Percentiles rank a stretch among this genome's conserved stretches.
Evolutionary conservation across 2,113 vertebrate genomes (phyloP).

Genomic region (Ptilorrhoa leucosticta): DNA sequence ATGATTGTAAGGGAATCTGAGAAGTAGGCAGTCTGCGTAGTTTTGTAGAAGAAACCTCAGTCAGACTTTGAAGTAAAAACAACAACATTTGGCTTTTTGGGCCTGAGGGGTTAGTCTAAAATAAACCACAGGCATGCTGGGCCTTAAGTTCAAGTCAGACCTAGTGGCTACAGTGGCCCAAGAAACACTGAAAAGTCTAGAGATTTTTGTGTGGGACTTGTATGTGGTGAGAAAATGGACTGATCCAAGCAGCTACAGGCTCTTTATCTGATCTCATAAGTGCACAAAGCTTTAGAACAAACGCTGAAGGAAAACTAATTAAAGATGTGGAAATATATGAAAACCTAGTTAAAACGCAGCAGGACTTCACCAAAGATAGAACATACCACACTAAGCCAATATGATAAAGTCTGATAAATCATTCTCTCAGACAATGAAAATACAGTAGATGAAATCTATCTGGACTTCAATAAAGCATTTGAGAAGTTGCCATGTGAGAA

Average conservation of each 20-base stretch:
- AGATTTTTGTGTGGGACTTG: background rate
- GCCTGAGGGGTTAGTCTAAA: background rate
- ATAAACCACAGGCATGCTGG: background rate
- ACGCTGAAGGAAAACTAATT: background rate
- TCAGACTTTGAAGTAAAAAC: background rate
- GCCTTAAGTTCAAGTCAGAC: background rate
- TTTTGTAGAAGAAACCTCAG: background rate
- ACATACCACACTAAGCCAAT: background rate
- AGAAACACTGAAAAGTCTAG: background rate
- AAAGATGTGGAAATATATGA: background rate
- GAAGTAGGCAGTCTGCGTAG: background rate
- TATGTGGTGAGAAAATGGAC: background rate
- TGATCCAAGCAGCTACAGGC: background rate
- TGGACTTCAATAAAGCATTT: slow-evolving; percentile 2
- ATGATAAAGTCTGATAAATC: background rate
- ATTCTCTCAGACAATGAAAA: slow-evolving; percentile 2
- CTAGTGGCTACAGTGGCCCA: background rate
- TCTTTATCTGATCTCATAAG: background rate
- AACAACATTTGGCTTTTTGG: background rate
- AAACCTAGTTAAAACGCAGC: slow-evolving; percentile 19
- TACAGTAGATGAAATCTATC: background rate
- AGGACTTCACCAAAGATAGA: background rate
- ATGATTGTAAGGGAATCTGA: background rate
- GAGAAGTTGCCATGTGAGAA: background rate
- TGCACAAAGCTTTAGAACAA: background rate